Conservation (phyloP, 1,140 invertebrate genomes). For the Megalopta genalis region DNA sequence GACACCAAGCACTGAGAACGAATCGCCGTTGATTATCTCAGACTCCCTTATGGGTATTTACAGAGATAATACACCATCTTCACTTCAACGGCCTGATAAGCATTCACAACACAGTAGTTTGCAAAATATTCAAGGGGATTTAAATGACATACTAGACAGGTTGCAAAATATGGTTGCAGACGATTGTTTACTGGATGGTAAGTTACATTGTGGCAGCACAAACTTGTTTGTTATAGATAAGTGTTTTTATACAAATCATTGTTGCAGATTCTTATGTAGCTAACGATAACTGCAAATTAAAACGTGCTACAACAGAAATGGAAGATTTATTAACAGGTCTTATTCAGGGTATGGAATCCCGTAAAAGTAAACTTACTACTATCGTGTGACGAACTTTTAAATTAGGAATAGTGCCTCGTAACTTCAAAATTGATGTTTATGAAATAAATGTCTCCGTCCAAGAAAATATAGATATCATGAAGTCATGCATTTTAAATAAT, state of each 20-base stretch:
- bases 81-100: slow-evolving; percentile 75
- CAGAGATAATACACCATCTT: slow-evolving; percentile 76
- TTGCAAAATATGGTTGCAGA: slow-evolving; percentile 81
- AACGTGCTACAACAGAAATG: slow-evolving; percentile 76
- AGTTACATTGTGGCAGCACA: slow-evolving; percentile 14
- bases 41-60: slow-evolving; percentile 67
- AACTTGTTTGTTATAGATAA: slow-evolving; percentile 13
- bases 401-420: slow-evolving; percentile 35
- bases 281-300: slow-evolving; percentile 75
- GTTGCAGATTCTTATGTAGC: slow-evolving; percentile 71
- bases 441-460: slow-evolving; percentile 45
- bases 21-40: slow-evolving; percentile 45
- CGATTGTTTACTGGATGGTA: slow-evolving; percentile 77
- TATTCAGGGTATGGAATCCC: slow-evolving; percentile 76
- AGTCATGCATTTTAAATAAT: slow-evolving; percentile 7
- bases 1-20: slow-evolving; percentile 40
- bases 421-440: slow-evolving; percentile 9
- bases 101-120: slow-evolving; percentile 78
- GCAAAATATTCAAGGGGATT: slow-evolving; percentile 80
- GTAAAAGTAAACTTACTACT: slow-evolving; percentile 75
- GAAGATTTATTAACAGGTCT: slow-evolving; percentile 75
- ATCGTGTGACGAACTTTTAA: slow-evolving; percentile 66
- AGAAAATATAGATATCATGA: too few relatives aligned
- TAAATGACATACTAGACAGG: slow-evolving; percentile 80
- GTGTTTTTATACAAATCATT: slow-evolving; percentile 27